phyloP scores from a whole-genome alignment of 2,888 invertebrate genomes.

The Amblyjoppa fuscipennis region DNA sequence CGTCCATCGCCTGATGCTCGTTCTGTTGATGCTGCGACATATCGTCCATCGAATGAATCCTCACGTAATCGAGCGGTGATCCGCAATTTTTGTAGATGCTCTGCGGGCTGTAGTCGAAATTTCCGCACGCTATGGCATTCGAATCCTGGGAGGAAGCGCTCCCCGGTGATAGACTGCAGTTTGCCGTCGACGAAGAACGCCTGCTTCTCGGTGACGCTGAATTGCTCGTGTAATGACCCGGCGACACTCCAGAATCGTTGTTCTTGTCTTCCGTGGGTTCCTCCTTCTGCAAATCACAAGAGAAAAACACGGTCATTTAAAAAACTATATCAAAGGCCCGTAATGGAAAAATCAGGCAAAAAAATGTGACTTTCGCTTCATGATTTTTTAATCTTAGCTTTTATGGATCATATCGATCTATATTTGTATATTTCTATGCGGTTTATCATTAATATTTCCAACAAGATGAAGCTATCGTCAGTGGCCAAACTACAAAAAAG shows the following conservation, averaged over 20 bases:
- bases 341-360: neutral
- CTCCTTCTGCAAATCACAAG: slow-evolving; percentile 67
- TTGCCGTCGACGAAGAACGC: slow-evolving; percentile 73
- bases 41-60: slow-evolving; percentile 64
- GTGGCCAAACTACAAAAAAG: neutral
- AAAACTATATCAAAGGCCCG: neutral
- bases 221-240: slow-evolving; percentile 78
- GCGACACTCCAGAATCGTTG: slow-evolving; percentile 82
- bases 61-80: slow-evolving; percentile 61
- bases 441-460: too few relatives aligned
- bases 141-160: slow-evolving; percentile 75
- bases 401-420: neutral
- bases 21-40: slow-evolving; percentile 49
- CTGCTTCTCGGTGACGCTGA: slow-evolving; percentile 76
- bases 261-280: slow-evolving; percentile 74
- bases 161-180: slow-evolving; percentile 74
- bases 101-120: slow-evolving; percentile 73
- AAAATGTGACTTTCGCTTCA: neutral
- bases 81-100: slow-evolving; percentile 69
- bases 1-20: slow-evolving; percentile 70
- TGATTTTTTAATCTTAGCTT: neutral
- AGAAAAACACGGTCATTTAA: neutral
- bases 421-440: too few relatives aligned
- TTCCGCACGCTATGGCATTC: slow-evolving; percentile 67
- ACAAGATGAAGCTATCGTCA: too few relatives aligned